A percentile compares a stretch with the other conserved stretches of the same genome.
phyloP scores from a whole-genome alignment of 35 echinoderm and acorn worm species.

The Anneissia japonica region DNA sequence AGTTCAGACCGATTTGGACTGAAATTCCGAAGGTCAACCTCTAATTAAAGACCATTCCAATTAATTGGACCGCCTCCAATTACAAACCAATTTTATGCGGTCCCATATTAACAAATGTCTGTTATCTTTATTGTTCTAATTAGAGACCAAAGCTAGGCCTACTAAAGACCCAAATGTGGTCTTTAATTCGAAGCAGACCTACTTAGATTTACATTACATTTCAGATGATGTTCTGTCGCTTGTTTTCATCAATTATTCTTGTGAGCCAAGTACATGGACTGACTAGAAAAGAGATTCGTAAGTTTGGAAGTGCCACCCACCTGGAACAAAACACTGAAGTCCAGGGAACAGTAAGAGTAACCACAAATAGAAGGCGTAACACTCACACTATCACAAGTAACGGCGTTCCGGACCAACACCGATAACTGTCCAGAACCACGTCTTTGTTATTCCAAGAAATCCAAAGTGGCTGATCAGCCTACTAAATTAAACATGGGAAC shows the following conservation, averaged over 20 bases:
- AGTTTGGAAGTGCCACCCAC: not conserved
- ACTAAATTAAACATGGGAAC: not conserved
- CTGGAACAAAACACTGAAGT: not conserved
- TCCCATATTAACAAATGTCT: no score
- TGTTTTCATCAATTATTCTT: not conserved
- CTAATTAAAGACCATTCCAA: no score
- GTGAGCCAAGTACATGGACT: not conserved
- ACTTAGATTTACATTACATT: no score
- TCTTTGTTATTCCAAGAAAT: not conserved
- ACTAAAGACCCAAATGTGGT: no score
- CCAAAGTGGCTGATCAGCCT: not conserved
- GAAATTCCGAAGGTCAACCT: no score
- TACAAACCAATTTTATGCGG: no score
- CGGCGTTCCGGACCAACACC: constrained; percentile 6
- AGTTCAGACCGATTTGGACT: no score
- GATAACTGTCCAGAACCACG: not conserved
- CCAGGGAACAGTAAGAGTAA: not conserved
- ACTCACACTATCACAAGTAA: not conserved
- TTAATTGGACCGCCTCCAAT: no score
- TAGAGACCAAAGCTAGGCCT: no score
- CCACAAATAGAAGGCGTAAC: not conserved
- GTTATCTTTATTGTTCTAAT: no score
- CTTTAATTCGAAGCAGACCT: no score
- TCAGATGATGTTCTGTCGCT: not conserved
- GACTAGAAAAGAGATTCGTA: not conserved